Evolutionary conservation across 1,140 invertebrate species (phyloP).

Genomic region (Lanistes nyassanus): DNA sequence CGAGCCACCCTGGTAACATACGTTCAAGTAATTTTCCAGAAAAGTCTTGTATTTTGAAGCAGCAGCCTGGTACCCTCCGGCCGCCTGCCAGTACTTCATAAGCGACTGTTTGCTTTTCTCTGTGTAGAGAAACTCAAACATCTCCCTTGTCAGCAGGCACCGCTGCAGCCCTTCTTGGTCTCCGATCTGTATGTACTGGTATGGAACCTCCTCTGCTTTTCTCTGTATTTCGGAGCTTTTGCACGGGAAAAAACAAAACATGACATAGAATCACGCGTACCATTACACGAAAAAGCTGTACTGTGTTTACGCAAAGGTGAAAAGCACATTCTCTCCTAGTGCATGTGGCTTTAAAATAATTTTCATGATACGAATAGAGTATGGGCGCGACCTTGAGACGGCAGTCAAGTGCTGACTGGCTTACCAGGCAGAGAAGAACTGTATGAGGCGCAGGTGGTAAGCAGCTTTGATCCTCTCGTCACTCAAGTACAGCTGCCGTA

Average conservation of each 20-base stretch:
- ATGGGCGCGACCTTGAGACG: too few species aligned
- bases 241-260: background rate
- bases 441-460: constrained; percentile 37
- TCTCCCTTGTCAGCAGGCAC: constrained; percentile 30
- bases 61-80: constrained; percentile 43
- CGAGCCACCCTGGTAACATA: constrained; percentile 2
- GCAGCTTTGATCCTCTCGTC: constrained; percentile 8
- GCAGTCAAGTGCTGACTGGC: too few species aligned
- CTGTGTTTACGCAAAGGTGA: too few species aligned
- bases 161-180: constrained; percentile 37
- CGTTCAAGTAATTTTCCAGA: constrained; percentile 29
- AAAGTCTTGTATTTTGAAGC: constrained; percentile 32
- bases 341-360: too few species aligned
- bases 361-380: too few species aligned
- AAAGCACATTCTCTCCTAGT: too few species aligned
- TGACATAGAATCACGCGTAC: too few species aligned
- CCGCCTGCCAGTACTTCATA: constrained; percentile 46
- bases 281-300: too few species aligned
- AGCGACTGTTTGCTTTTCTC: constrained; percentile 39
- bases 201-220: constrained; percentile 47
- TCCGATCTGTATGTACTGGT: constrained; percentile 34
- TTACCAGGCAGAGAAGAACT: constrained; percentile 40
- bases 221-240: constrained; percentile 30
- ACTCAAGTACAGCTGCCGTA: constrained; percentile 39
- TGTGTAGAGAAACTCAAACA: constrained; percentile 42